Evolutionary conservation across 2,888 invertebrate species (phyloP).

Genomic region (Electrophaes corylata): DNA sequence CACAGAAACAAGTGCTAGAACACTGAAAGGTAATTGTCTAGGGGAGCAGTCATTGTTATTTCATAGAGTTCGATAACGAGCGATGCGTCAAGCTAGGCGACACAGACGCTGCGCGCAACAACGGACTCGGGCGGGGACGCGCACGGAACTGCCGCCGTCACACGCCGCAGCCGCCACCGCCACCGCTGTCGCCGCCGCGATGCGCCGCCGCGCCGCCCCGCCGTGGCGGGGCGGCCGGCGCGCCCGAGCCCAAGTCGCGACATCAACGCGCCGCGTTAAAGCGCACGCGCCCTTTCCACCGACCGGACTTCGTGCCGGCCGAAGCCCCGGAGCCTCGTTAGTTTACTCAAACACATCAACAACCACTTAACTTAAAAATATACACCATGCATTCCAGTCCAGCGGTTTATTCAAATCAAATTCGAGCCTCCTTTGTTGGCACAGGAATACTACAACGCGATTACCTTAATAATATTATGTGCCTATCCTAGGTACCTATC

Average conservation of each 20-base stretch:
- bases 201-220: constrained; percentile 37
- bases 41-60: constrained; percentile 65
- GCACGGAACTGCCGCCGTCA: constrained; percentile 65
- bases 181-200: constrained; percentile 33
- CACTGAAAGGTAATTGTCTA: constrained; percentile 55
- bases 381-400: constrained; percentile 49
- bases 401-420: constrained; percentile 50
- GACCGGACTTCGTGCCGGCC: constrained; percentile 23
- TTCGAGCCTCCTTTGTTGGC: constrained; percentile 46
- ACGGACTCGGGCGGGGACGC: constrained; percentile 62
- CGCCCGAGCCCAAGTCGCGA: constrained; percentile 42
- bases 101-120: constrained; percentile 52
- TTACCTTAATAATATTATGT: no score
- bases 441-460: constrained; percentile 44
- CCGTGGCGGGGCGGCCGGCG: constrained; percentile 17
- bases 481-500: no score
- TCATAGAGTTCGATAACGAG: constrained; percentile 62
- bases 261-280: constrained; percentile 62
- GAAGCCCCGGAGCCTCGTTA: constrained; percentile 55
- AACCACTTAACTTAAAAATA: constrained; percentile 40
- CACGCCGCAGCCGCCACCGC: constrained; percentile 25
- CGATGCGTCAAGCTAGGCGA: constrained; percentile 49
- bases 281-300: constrained; percentile 56
- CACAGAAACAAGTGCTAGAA: constrained; percentile 72
- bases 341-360: constrained; percentile 64